phyloP scores from a whole-genome alignment of 2,797 vertebrate species.

The Ficedula albicollis region DNA sequence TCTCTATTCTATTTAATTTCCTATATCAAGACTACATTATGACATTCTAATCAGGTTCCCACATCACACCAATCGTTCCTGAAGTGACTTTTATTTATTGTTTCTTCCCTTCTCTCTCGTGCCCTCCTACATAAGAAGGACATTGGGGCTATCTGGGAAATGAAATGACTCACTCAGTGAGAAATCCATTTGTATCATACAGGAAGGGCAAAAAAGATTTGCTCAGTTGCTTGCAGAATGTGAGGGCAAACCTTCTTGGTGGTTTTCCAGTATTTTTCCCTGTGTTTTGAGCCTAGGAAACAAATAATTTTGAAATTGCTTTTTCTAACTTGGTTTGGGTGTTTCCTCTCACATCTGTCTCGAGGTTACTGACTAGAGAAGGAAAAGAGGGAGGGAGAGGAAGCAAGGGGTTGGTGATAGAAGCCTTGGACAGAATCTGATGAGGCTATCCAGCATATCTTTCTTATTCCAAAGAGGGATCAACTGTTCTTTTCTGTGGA shows the following conservation, averaged over 20 bases:
- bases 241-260: neutral
- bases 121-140: constrained; percentile 13
- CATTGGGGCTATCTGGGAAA: neutral
- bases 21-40: neutral
- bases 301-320: neutral
- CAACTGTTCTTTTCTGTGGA: neutral
- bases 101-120: neutral
- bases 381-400: neutral
- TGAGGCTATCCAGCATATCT: neutral
- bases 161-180: constrained; percentile 4
- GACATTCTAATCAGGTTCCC: constrained; percentile 18
- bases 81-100: constrained; percentile 29
- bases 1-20: neutral
- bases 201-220: constrained; percentile 11
- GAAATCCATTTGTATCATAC: neutral
- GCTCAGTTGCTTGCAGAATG: neutral
- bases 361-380: neutral
- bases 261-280: neutral
- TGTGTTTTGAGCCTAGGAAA: neutral
- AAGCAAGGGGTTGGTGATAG: neutral
- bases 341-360: neutral
- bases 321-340: neutral
- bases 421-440: neutral
- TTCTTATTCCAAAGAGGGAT: neutral
- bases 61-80: neutral